These are phyloP conservation scores for human DNA, from an alignment of 2,113 vertebrate genomes.

Conservation along the genomic window GRCh38 chr11:123283501-123284000, in stretches of 20 bases:
- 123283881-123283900: background rate
- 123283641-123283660: background rate
- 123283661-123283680: background rate
- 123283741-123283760: background rate
- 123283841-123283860: background rate
- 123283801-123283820: background rate
- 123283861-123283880: too few species aligned
- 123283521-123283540: background rate
- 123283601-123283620: background rate
- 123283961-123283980: background rate
- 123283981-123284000: too few species aligned
- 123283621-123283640: background rate
- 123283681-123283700: background rate
- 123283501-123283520: background rate
- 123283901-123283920: background rate
- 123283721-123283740: background rate
- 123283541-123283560: background rate
- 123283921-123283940: background rate
- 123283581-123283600: background rate
- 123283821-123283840: background rate
- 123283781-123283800: background rate
- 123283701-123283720: background rate
- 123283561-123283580: background rate
- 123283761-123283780: background rate
- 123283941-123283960: background rate